phyloP scores from a whole-genome alignment of 2,113 vertebrate species.

The Aepyceros melampus region DNA sequence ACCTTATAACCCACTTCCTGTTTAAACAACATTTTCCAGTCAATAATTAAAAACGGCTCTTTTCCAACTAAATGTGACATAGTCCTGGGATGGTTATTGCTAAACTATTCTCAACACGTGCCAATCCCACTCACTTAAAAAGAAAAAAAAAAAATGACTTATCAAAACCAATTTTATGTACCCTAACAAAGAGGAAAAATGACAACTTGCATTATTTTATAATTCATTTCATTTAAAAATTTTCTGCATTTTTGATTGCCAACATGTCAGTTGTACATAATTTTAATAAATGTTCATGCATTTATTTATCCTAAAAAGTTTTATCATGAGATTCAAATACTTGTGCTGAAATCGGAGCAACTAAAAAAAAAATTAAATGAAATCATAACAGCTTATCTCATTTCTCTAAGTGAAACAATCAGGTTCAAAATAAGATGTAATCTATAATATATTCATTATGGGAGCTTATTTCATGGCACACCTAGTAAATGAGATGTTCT shows the following conservation, averaged over 20 bases:
- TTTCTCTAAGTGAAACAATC: neutral
- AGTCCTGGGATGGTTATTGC: neutral
- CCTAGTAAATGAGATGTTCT: neutral
- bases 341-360: neutral
- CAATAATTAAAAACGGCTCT: slow-evolving; percentile 11
- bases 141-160: neutral
- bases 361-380: slow-evolving; percentile 7
- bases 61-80: neutral
- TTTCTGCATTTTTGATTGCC: neutral
- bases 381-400: neutral
- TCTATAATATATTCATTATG: neutral
- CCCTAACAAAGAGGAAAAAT: neutral
- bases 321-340: neutral
- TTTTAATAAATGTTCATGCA: neutral
- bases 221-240: neutral
- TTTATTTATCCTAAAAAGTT: neutral
- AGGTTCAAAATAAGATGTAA: neutral
- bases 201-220: neutral
- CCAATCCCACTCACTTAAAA: neutral
- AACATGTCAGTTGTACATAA: neutral
- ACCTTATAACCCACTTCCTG: neutral
- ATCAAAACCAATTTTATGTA: neutral
- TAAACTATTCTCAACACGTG: neutral
- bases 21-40: neutral
- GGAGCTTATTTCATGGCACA: neutral